phyloP scores from a whole-genome alignment of 1,140 invertebrate species.

The Catajapyx aquilonaris region DNA sequence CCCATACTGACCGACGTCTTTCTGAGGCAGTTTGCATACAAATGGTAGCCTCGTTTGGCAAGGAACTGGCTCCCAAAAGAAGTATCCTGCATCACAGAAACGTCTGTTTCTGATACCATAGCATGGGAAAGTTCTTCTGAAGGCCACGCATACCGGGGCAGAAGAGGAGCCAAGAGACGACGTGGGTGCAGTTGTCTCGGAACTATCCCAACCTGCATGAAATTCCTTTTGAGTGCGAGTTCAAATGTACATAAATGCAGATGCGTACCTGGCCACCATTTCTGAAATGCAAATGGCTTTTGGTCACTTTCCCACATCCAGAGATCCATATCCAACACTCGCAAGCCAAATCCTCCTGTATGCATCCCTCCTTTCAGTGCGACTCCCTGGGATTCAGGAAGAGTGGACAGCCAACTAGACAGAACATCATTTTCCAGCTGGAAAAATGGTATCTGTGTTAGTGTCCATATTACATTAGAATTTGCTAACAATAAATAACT shows the following conservation, averaged over 20 bases:
- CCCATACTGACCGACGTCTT: slow-evolving; percentile 23
- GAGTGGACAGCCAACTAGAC: slow-evolving; percentile 26
- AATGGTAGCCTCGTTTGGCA: slow-evolving; percentile 24
- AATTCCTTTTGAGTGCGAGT: neutral
- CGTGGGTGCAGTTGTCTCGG: neutral
- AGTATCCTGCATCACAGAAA: slow-evolving; percentile 25
- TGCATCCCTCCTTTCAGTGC: slow-evolving; percentile 25
- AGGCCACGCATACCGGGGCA: neutral
- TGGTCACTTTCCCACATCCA: slow-evolving; percentile 31
- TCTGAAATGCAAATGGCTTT: slow-evolving; percentile 17
- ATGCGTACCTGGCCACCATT: slow-evolving; percentile 23
- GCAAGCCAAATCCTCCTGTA: slow-evolving; percentile 29
- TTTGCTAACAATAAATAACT: neutral
- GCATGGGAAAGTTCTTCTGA: neutral
- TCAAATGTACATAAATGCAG: neutral
- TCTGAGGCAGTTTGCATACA: slow-evolving; percentile 26
- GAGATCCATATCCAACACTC: slow-evolving; percentile 20
- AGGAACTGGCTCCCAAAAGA: slow-evolving; percentile 29
- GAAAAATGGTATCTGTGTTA: slow-evolving; percentile 2
- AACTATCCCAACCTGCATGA: neutral
- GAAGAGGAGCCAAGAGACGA: neutral
- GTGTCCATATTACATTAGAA: neutral
- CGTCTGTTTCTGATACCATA: neutral
- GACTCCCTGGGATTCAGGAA: too few relatives aligned
- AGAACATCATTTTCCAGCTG: slow-evolving; percentile 36